These are phyloP conservation scores for Epinephelus moara DNA, from an alignment of 2,113 vertebrate genomes.

Conservation along the genomic window DNA sequence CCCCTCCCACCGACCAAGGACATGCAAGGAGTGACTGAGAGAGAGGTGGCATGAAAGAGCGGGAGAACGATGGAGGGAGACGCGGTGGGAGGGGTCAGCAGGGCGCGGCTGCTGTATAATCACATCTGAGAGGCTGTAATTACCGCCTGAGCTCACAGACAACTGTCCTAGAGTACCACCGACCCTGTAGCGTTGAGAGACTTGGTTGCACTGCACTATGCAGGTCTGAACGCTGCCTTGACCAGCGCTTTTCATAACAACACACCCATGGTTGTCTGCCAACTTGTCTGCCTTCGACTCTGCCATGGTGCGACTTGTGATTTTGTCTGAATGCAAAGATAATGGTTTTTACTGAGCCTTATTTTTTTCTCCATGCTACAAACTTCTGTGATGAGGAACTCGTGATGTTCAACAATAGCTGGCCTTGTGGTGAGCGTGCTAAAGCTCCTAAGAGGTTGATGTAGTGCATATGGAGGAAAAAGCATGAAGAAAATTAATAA, in stretches of 20 bases:
- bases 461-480: conserved; percentile 28
- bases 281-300: neutral
- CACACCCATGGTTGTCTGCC: conserved; percentile 12
- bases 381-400: conserved; percentile 15
- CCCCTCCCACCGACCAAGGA: conserved; percentile 46
- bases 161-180: conserved; percentile 70
- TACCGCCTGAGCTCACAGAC: conserved; percentile 82
- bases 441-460: conserved; percentile 22
- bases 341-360: conserved; percentile 7
- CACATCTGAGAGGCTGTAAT: conserved; percentile 85
- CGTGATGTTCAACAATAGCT: neutral
- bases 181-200: conserved; percentile 50
- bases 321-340: conserved; percentile 35
- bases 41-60: conserved; percentile 58
- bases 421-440: conserved; percentile 5
- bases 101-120: conserved; percentile 85
- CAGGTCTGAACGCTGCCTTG: conserved; percentile 21
- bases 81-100: conserved; percentile 73
- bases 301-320: conserved; percentile 6
- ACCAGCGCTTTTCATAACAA: conserved; percentile 15
- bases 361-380: conserved; percentile 6
- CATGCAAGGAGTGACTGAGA: conserved; percentile 53
- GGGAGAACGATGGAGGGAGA: conserved; percentile 62
- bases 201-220: conserved; percentile 11
- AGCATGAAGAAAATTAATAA: conserved; percentile 23